Evolutionary conservation across 2,797 vertebrate species (phyloP), one percentile per base, ranked within the genome.

Genomic region (Serranus cabrilla): DNA sequence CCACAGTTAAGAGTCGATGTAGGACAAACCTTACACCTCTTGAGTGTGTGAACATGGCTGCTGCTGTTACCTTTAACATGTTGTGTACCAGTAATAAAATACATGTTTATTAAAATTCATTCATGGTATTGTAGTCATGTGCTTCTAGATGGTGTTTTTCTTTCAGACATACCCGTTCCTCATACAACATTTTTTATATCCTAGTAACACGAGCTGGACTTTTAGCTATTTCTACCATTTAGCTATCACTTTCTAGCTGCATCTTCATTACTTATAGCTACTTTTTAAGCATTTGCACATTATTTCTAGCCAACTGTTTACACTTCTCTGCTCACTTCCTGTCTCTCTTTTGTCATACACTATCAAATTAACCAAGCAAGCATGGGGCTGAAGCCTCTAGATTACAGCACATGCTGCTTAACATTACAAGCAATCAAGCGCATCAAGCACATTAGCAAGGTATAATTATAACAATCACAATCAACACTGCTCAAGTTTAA

Each of bases 81-180:
- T 78, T 74, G 71, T 88, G 74, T 69, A 79, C 58, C 23, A 71
- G 67, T 75, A 71, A 78, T 39, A 61, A 64, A 71, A 55, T 46
- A 70, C 51, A 70, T 70, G 16, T 89, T 85, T 75, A 88, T 86
- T 88, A 86, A 87, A 89, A 39, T 27, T 54, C 45, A 39, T 46
- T 76, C 21, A 50, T 71, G 71, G 51, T 64, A 17, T 67, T 54
- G 66, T 46, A 9, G 57, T 70, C 10, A 12, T 50, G 40, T 78
- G 34, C 5, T 45, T 55, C 66, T 20, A 34, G 17, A 56, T 37
- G 2, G 2, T 45, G 8, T 46, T 34, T 50, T 45, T 21, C 2
- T 5, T 60, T 1, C 12, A 21, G 54, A 61, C n/a, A n/a, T n/a
- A n/a, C n/a, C n/a, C n/a, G n/a, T n/a, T n/a, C n/a, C n/a, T n/a